Evolutionary conservation across 2,797 vertebrate genomes (phyloP).

Genomic region (Chaetophractus vellerosus): DNA sequence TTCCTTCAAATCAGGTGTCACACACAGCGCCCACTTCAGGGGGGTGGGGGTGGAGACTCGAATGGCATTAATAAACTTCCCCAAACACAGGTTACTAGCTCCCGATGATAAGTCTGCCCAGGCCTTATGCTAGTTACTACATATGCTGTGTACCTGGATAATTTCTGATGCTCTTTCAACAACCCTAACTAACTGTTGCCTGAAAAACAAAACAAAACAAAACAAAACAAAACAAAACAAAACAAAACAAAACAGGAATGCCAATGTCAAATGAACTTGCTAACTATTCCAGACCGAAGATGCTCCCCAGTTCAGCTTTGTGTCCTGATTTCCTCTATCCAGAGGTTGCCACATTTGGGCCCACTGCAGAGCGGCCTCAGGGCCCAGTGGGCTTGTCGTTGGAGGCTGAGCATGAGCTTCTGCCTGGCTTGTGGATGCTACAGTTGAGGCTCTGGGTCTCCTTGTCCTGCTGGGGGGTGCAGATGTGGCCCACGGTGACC

Average conservation of each 20-base stretch:
- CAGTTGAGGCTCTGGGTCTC: slow-evolving; percentile 85
- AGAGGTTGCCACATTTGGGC: no score
- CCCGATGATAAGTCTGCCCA: neutral
- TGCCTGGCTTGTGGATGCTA: no score
- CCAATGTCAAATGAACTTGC: neutral
- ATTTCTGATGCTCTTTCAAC: no score
- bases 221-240: no score
- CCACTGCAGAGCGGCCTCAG: slow-evolving; percentile 69
- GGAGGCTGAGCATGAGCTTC: slow-evolving; percentile 87
- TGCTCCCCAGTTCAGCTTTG: no score
- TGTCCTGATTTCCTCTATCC: neutral
- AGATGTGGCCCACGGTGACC: slow-evolving; percentile 96
- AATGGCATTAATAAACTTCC: neutral
- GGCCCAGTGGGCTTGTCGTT: slow-evolving; percentile 82
- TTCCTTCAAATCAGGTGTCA: neutral
- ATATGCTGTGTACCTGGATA: neutral
- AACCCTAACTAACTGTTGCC: neutral
- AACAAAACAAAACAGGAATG: no score
- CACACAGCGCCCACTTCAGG: no score
- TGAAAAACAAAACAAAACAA: no score
- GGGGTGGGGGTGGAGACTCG: no score
- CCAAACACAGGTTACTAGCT: no score
- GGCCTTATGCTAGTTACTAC: neutral
- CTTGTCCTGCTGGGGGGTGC: slow-evolving; percentile 91
- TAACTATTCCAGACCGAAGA: no score